Base-by-base conservation (phyloP, 2,888 invertebrate species). In the Orthosia gothica region DNA sequence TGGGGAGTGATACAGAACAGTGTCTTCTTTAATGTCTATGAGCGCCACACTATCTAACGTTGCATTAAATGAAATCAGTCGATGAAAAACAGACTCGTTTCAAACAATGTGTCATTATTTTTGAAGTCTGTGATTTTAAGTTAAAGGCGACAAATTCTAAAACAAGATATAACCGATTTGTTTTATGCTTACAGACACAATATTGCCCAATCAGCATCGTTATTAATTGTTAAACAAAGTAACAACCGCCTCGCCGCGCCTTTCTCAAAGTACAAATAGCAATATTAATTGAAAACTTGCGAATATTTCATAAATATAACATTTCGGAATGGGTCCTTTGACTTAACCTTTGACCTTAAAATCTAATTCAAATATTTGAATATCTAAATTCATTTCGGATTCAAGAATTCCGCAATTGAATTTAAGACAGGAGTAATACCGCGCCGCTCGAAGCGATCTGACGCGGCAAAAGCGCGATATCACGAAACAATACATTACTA, bases 321-420 rank as follows among this genome's bases (percentile, higher is more conserved):
- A 82, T 74, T 79, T 63, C 26, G 16, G 57, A 76, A 70, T 54
- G 57, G 50, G n/a, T 50, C 68, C 55, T 82, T 87, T 85, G 81
- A 82, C 52, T 52, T 49, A 63, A 67, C 64, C 68, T 69, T 63
- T 81, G 74, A 68, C 70, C 81, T 81, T 81, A 70, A 66, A 70
- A 70, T 82, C 12, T 49, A 57, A 73, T 80, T 82, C 77, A 86
- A 86, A 86, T 84, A 86, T 87, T 87, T 87, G 77, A 78, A 86
- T 76, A 55, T 16, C 63, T 68, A 55, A 73, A 87, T 79, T 82
- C 61, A 71, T 78, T 82, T 70, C 26, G 54, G 66, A 79, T 85
- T 68, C 61, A 66, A 74, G 70, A 76, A 87, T 81, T 79, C 61
- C 67, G 18, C 77, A 76, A 85, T 85, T 79, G 65, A 79, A 85